Percentiles rank a stretch among this genome's conserved stretches.
These are phyloP conservation scores for Macropodus opercularis DNA, from an alignment of 2,797 vertebrate species.

Conservation along the genomic window DNA sequence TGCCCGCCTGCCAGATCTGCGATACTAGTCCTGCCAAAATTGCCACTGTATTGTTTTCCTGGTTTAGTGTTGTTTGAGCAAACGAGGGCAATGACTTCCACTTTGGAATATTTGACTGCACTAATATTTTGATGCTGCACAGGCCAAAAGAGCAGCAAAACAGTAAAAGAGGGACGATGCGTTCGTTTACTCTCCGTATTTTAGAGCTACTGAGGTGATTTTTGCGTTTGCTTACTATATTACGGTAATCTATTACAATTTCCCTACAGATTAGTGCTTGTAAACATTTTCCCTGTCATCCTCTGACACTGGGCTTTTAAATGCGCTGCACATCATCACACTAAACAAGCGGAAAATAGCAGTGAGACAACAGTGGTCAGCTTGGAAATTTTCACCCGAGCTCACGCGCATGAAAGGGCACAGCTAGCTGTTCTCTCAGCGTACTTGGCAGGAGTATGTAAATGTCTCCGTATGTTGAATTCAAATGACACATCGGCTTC, in stretches of 20 bases:
- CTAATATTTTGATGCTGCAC: slow-evolving; percentile 32
- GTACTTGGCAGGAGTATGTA: slow-evolving; percentile 51
- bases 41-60: slow-evolving; percentile 60
- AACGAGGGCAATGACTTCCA: slow-evolving; percentile 50
- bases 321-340: background rate
- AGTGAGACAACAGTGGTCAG: slow-evolving; percentile 20
- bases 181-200: background rate
- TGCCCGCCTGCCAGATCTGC: slow-evolving; percentile 52
- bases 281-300: slow-evolving; percentile 21
- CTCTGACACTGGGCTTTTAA: slow-evolving; percentile 1
- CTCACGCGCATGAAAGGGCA: background rate
- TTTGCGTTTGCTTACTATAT: slow-evolving; percentile 10
- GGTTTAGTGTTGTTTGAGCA: slow-evolving; percentile 52
- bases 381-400: slow-evolving; percentile 37
- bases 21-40: slow-evolving; percentile 53
- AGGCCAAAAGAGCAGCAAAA: slow-evolving; percentile 26
- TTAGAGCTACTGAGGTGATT: background rate
- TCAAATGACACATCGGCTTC: slow-evolving; percentile 59
- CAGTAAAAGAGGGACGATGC: slow-evolving; percentile 7
- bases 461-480: slow-evolving; percentile 53
- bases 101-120: slow-evolving; percentile 31
- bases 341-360: slow-evolving; percentile 23
- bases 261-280: slow-evolving; percentile 8
- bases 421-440: background rate
- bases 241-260: slow-evolving; percentile 19